Evolutionary conservation across 2,113 vertebrate species (phyloP).

Genomic region (Rhombomys opimus): DNA sequence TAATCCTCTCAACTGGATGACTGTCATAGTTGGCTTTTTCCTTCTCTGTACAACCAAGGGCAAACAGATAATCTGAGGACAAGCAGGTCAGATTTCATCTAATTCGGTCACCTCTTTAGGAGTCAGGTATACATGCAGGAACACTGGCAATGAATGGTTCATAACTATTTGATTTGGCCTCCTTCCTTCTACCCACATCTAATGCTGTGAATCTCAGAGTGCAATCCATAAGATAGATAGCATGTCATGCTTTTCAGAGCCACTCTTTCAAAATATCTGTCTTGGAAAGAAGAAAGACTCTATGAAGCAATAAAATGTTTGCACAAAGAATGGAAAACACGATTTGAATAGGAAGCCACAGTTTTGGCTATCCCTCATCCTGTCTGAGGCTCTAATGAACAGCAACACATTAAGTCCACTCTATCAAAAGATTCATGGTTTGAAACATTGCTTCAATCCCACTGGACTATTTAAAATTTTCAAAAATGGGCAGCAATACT

Average conservation of each 20-base stretch:
- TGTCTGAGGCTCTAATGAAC: not conserved
- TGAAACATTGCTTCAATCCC: not conserved
- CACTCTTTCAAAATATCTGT: not conserved
- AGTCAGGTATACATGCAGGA: not conserved
- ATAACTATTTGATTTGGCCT: not conserved
- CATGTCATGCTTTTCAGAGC: not conserved
- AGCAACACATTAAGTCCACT: not conserved
- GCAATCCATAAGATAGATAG: not conserved
- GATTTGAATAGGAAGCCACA: not conserved
- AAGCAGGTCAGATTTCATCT: not conserved
- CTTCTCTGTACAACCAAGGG: not conserved
- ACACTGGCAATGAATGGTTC: not conserved
- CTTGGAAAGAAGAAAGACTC: not conserved
- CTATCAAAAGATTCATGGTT: not conserved
- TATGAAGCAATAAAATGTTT: not conserved
- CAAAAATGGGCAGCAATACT: not conserved
- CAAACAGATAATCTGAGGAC: not conserved
- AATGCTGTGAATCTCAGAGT: not conserved
- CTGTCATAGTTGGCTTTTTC: not conserved
- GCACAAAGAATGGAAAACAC: not conserved
- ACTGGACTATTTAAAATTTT: not conserved
- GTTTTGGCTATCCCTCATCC: not conserved
- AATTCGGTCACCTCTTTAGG: not conserved
- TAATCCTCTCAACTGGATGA: not conserved
- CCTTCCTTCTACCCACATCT: fast-evolving